These are phyloP conservation scores for Bursaphelenchus mucronatus DNA, from an alignment of 1,140 invertebrate genomes.

Conservation along the genomic window DNA sequence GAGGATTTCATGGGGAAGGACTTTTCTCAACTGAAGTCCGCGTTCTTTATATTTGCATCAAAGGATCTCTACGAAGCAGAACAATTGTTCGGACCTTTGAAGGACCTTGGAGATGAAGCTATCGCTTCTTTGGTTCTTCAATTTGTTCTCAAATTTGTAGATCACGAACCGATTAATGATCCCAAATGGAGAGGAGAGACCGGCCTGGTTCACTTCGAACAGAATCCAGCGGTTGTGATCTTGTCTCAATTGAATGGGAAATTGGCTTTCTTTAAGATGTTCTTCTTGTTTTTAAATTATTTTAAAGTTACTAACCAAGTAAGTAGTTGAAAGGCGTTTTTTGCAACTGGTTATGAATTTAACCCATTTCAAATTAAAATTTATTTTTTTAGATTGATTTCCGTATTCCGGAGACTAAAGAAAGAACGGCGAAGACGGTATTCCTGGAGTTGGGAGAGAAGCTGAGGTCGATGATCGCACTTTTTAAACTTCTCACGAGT, in stretches of 20 bases:
- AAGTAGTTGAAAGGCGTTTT: too few relatives aligned
- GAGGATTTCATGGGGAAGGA: slow-evolving; percentile 24
- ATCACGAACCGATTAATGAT: slow-evolving; percentile 19
- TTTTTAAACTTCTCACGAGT: neutral
- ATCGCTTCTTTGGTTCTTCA: slow-evolving; percentile 19
- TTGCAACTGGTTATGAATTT: neutral
- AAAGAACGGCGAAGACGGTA: slow-evolving; percentile 2
- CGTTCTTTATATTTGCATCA: slow-evolving; percentile 27
- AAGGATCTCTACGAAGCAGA: slow-evolving; percentile 28
- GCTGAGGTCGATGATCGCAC: slow-evolving; percentile 8
- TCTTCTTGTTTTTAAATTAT: slow-evolving; percentile 2
- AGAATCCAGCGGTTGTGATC: slow-evolving; percentile 19
- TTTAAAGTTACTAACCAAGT: slow-evolving; percentile 4
- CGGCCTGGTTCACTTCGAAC: slow-evolving; percentile 1
- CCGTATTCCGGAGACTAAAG: neutral
- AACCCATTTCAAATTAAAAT: neutral
- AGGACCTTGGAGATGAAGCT: neutral
- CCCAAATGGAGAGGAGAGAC: slow-evolving; percentile 22
- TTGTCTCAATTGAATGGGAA: slow-evolving; percentile 25
- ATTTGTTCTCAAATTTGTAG: slow-evolving; percentile 21
- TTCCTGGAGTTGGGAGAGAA: slow-evolving; percentile 19
- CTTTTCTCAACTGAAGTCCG: slow-evolving; percentile 23
- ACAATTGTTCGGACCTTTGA: slow-evolving; percentile 1
- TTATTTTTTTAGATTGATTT: slow-evolving; percentile 10
- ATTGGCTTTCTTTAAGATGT: slow-evolving; percentile 29